phyloP scores from a whole-genome alignment of 2,113 vertebrate genomes.

The Elgaria multicarinata region DNA sequence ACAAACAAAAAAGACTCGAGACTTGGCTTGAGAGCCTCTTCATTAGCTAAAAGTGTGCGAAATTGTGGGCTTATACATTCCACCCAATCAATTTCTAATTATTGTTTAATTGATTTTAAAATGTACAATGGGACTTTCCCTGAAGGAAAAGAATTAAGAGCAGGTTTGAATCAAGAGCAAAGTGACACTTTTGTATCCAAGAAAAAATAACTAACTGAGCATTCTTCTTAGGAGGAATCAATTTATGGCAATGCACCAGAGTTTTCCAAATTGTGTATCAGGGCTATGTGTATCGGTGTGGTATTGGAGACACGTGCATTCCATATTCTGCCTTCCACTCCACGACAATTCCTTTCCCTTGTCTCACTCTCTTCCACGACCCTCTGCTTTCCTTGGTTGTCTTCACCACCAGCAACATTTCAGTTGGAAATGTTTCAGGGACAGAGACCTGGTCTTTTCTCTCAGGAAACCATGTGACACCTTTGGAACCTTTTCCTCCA shows the following conservation, averaged over 20 bases:
- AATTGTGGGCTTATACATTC: slow-evolving; percentile 34
- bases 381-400: too few species aligned
- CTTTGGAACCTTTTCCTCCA: too few species aligned
- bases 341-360: too few species aligned
- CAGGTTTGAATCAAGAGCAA: slow-evolving; percentile 41
- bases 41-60: slow-evolving; percentile 16
- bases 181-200: slow-evolving; percentile 55
- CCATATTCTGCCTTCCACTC: not conserved
- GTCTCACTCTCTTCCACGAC: too few species aligned
- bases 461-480: too few species aligned
- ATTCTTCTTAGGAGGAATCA: slow-evolving; percentile 35
- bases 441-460: too few species aligned
- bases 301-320: not conserved
- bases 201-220: slow-evolving; percentile 48
- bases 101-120: slow-evolving; percentile 59
- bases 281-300: not conserved
- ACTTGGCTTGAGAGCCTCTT: slow-evolving; percentile 41
- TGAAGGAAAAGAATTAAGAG: not conserved
- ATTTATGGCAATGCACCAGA: not conserved
- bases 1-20: slow-evolving; percentile 26
- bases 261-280: not conserved
- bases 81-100: slow-evolving; percentile 57
- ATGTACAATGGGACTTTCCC: slow-evolving; percentile 20
- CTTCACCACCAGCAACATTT: slow-evolving; percentile 19
- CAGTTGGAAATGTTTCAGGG: too few species aligned